A percentile compares a stretch with the other conserved stretches of the same genome.
Evolutionary conservation across 2,888 invertebrate genomes (phyloP).

Genomic region (Tetrapedia diversipes): DNA sequence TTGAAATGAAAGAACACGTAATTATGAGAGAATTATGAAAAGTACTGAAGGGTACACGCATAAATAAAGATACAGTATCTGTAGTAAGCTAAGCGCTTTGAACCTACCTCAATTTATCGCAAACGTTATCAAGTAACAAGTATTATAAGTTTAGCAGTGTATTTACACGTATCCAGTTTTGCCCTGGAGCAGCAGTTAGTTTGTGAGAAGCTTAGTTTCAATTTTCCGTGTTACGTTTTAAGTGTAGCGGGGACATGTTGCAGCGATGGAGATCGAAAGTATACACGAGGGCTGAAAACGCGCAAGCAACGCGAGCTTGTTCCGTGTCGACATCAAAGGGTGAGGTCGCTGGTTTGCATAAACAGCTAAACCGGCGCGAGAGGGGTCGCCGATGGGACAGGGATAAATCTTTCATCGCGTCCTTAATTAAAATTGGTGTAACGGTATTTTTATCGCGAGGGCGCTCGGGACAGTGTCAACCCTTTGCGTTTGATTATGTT

Average conservation of each 20-base stretch:
- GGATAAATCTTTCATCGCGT: slow-evolving; percentile 43
- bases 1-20: no score
- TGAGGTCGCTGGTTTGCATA: slow-evolving; percentile 41
- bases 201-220: background rate
- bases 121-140: no score
- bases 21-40: no score
- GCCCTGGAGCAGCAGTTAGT: no score
- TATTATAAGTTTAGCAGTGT: no score
- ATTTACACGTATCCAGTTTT: no score
- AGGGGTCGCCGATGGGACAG: slow-evolving; percentile 32
- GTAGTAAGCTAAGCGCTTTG: no score
- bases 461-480: background rate
- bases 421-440: slow-evolving; percentile 44
- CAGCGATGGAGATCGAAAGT: slow-evolving; percentile 1
- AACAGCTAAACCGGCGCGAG: slow-evolving; percentile 36
- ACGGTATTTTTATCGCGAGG: slow-evolving; percentile 13
- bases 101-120: no score
- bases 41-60: no score
- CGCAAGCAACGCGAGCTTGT: background rate
- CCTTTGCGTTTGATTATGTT: background rate
- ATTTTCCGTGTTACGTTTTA: background rate
- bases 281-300: slow-evolving; percentile 11
- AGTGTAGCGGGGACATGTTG: background rate
- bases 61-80: no score
- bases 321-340: slow-evolving; percentile 43